These are phyloP conservation scores for Drosophila bipectinata DNA, from an alignment of 1,140 invertebrate genomes.

Conservation along the genomic window DNA sequence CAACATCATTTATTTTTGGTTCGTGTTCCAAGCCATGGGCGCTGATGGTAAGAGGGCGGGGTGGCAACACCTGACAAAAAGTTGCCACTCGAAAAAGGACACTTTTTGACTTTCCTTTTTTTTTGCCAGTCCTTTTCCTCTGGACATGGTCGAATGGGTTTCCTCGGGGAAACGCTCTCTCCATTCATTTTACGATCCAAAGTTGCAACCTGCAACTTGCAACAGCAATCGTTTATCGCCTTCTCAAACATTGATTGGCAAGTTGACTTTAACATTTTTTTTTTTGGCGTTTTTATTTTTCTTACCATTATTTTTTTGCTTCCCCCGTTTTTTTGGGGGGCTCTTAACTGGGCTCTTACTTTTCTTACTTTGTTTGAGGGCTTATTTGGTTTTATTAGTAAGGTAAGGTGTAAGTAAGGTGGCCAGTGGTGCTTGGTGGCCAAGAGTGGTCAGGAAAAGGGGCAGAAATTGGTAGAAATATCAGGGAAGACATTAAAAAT, in stretches of 20 bases:
- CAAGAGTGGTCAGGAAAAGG: neutral
- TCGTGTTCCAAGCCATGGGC: neutral
- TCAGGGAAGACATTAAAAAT: neutral
- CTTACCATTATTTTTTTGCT: neutral
- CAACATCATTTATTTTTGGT: conserved; percentile 49
- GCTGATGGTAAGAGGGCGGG: neutral
- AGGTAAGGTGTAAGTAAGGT: too few species aligned
- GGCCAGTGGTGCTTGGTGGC: too few species aligned
- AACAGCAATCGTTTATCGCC: conserved; percentile 49
- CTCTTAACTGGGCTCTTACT: too few species aligned
- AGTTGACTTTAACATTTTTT: conserved; percentile 29
- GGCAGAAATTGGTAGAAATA: conserved; percentile 1
- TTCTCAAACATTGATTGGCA: conserved; percentile 42
- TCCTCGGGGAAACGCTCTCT: conserved; percentile 3
- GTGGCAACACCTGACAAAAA: conserved; percentile 39
- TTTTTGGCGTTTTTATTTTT: conserved; percentile 14
- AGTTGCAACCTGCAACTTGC: conserved; percentile 27
- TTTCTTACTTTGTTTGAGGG: conserved; percentile 19
- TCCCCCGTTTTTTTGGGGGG: too few species aligned
- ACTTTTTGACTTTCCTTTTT: conserved; percentile 7
- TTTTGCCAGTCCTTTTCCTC: too few species aligned
- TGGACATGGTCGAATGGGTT: conserved; percentile 16
- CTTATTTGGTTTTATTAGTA: conserved; percentile 25
- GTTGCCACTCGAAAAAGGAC: conserved; percentile 21
- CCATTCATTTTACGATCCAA: neutral